phyloP scores from a whole-genome alignment of 2,888 invertebrate genomes.

The Resseliella maxima region DNA sequence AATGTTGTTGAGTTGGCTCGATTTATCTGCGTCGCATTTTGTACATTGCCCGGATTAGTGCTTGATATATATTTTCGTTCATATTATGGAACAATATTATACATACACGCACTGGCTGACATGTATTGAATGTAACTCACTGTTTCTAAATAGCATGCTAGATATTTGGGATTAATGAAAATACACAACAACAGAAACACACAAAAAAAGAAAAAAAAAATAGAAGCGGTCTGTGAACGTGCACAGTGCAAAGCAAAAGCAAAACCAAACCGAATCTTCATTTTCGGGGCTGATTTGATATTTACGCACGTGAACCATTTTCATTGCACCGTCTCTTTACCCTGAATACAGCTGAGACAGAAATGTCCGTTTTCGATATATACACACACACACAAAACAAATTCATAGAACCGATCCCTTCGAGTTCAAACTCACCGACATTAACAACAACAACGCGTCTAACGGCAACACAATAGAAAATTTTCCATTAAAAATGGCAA shows the following conservation, averaged over 20 bases:
- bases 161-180: conserved; percentile 28
- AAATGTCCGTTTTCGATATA: neutral
- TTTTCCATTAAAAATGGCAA: conserved; percentile 42
- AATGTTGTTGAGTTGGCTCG: neutral
- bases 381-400: neutral
- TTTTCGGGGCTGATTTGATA: conserved; percentile 14
- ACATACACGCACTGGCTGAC: conserved; percentile 3
- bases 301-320: conserved; percentile 44
- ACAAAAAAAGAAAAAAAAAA: too few species aligned
- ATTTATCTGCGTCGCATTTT: neutral
- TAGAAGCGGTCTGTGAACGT: conserved; percentile 44
- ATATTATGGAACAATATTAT: too few species aligned
- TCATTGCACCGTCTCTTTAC: conserved; percentile 26
- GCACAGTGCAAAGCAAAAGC: neutral
- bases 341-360: neutral
- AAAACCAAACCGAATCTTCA: neutral
- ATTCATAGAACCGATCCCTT: neutral
- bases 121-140: conserved; percentile 14
- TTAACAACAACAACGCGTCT: conserved; percentile 17
- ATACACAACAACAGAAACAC: too few species aligned
- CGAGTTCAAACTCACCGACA: conserved; percentile 12
- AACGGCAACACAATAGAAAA: neutral
- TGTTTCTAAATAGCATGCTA: conserved; percentile 13
- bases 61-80: neutral
- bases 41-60: conserved; percentile 26